Base-by-base conservation (phyloP, 2,797 vertebrate species). In the Scleropages formosus region DNA sequence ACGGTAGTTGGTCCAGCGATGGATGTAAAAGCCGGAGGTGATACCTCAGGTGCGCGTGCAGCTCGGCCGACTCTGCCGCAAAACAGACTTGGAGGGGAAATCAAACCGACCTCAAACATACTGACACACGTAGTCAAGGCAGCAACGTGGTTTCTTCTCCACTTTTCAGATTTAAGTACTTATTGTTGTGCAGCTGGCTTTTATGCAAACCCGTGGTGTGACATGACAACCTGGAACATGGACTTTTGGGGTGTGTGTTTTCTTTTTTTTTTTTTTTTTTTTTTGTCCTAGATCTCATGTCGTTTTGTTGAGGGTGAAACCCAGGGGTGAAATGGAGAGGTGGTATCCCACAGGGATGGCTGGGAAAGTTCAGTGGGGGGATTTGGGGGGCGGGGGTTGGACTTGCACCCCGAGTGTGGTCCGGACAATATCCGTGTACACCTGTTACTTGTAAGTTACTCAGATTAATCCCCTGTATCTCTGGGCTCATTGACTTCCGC, bases 361-460 rank as follows among this genome's bases (percentile, higher is more conserved):
- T 13, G 8, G 22, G 22, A 15, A 15, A 13, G 53, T 18, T 56
- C 12, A 56, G 16, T 3, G 20, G 20, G 4, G 49, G 49, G 20
- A 56, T 20, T 12, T 56, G 53, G 27, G 66, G 24, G 18, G 1
- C 18, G 15, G 8, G 63, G 63, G 63, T 27, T 18, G 59, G 10
- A 59, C 31, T 72, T 22, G 56, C 51, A 39, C 53, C 46, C 61
- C 10, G 6, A 7, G 47, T 49, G 24, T 31, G 10, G 26, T 39
- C 62, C 22, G 46, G 24, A 64, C 24, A 31, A 56, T 56, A 63
- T 1, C 39, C 65, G 61, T 20, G 62, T 65, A 31, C 73, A 75
- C 73, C 73, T 75, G 16, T 75, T 44, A 53, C 51, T 39, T 64
- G 51, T 65, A 66, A 75, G 60, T 63, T 47, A 46, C 18, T 31